phyloP scores from a whole-genome alignment of 2,888 invertebrate species.

The Chouioia cunea region DNA sequence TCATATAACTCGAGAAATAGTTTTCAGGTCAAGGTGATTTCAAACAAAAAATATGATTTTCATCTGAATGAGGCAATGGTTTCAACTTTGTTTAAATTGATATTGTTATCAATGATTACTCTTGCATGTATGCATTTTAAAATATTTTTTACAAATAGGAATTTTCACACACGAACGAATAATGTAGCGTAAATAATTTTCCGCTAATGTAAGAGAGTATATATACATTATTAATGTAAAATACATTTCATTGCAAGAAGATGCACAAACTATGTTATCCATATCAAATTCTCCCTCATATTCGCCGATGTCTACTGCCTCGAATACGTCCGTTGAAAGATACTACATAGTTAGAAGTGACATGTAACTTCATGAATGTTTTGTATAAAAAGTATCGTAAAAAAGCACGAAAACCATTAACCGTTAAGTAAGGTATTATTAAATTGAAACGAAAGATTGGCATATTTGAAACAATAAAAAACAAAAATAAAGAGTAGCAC shows the following conservation, averaged over 20 bases:
- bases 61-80: slow-evolving; percentile 29
- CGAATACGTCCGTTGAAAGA: slow-evolving; percentile 29
- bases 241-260: slow-evolving; percentile 2
- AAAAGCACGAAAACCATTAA: slow-evolving; percentile 24
- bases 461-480: neutral
- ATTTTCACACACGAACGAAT: neutral
- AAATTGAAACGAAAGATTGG: neutral
- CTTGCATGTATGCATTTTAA: slow-evolving; percentile 22
- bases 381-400: slow-evolving; percentile 33
- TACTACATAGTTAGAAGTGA: slow-evolving; percentile 22
- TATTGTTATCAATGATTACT: neutral
- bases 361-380: slow-evolving; percentile 36
- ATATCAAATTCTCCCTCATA: slow-evolving; percentile 35
- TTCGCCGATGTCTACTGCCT: slow-evolving; percentile 40
- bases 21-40: too few relatives aligned
- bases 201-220: neutral
- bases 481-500: slow-evolving; percentile 5
- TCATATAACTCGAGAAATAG: too few relatives aligned
- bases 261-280: slow-evolving; percentile 8
- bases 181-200: slow-evolving; percentile 5
- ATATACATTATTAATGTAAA: neutral
- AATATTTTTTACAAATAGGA: neutral
- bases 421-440: slow-evolving; percentile 41
- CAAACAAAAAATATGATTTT: slow-evolving; percentile 15
- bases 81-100: neutral